Conservation (phyloP, 2,888 invertebrate genomes). For the Stenichneumon culpator region DNA sequence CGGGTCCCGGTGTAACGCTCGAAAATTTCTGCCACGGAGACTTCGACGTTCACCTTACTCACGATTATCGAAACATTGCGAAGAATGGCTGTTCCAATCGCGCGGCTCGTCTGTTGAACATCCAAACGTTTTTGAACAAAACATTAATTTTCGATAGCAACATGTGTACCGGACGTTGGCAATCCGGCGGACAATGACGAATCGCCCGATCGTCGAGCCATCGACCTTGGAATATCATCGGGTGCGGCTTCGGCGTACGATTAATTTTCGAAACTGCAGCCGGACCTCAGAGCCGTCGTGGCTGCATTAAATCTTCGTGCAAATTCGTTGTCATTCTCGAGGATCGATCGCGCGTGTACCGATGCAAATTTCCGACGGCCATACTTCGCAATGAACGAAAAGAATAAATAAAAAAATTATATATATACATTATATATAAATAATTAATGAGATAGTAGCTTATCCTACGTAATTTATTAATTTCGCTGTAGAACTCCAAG, state of each 20-base stretch:
- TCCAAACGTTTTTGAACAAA: neutral
- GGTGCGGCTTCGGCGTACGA: slow-evolving; percentile 31
- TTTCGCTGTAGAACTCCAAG: slow-evolving; percentile 57
- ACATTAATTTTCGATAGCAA: slow-evolving; percentile 37
- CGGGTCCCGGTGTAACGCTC: no score
- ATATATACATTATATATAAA: neutral
- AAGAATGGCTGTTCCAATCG: slow-evolving; percentile 46
- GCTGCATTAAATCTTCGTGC: slow-evolving; percentile 20
- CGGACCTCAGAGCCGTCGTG: neutral
- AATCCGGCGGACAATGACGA: slow-evolving; percentile 54
- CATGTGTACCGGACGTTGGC: slow-evolving; percentile 41
- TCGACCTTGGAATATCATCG: slow-evolving; percentile 53
- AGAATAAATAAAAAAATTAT: slow-evolving; percentile 12
- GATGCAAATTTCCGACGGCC: slow-evolving; percentile 1
- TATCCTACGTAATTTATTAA: slow-evolving; percentile 21
- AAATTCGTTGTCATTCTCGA: slow-evolving; percentile 11
- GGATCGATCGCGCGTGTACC: neutral
- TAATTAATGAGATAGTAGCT: neutral
- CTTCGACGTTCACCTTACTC: neutral
- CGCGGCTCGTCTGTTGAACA: neutral
- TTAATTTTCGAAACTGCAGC: slow-evolving; percentile 52
- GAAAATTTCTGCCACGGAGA: slow-evolving; percentile 1
- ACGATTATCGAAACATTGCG: slow-evolving; percentile 34
- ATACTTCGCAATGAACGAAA: slow-evolving; percentile 30
- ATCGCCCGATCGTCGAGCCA: slow-evolving; percentile 32